Evolutionary conservation across 2,888 invertebrate species (phyloP).

Genomic region (Perdita meconis): DNA sequence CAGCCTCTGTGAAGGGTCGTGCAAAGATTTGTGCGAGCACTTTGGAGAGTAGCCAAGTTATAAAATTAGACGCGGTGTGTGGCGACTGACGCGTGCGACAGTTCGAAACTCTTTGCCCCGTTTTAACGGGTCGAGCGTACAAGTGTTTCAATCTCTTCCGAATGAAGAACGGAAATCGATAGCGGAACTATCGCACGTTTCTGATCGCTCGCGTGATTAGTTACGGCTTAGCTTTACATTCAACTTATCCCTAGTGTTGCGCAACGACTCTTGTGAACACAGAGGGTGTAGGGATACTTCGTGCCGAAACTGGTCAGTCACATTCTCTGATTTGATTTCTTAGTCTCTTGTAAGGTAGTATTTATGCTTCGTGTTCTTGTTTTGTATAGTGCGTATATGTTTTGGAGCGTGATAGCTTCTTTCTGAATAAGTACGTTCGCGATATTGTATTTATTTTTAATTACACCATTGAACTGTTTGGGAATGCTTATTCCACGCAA

Average conservation of each 20-base stretch:
- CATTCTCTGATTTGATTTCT: not conserved
- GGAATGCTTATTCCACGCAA: too few relatives aligned
- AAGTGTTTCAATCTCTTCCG: not conserved
- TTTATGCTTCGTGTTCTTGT: too few relatives aligned
- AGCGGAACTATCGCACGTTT: not conserved
- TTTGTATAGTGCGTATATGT: not conserved
- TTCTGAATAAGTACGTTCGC: too few relatives aligned
- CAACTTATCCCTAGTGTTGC: conserved; percentile 32
- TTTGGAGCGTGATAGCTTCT: not conserved
- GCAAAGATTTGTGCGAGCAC: conserved; percentile 23
- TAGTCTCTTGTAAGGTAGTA: not conserved
- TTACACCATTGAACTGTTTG: too few relatives aligned
- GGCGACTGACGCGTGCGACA: not conserved
- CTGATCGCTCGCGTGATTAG: not conserved
- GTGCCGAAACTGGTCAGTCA: not conserved
- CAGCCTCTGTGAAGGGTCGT: not conserved
- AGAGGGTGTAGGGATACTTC: conserved; percentile 40
- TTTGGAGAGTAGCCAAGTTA: conserved; percentile 8
- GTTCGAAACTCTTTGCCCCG: not conserved
- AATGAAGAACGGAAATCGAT: not conserved
- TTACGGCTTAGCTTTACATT: conserved; percentile 20
- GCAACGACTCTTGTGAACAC: conserved; percentile 52
- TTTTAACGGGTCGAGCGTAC: not conserved
- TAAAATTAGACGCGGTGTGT: conserved; percentile 10
- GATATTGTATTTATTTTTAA: too few relatives aligned